Conservation (phyloP, 1,140 invertebrate species). For the Rhynchophorus ferrugineus region DNA sequence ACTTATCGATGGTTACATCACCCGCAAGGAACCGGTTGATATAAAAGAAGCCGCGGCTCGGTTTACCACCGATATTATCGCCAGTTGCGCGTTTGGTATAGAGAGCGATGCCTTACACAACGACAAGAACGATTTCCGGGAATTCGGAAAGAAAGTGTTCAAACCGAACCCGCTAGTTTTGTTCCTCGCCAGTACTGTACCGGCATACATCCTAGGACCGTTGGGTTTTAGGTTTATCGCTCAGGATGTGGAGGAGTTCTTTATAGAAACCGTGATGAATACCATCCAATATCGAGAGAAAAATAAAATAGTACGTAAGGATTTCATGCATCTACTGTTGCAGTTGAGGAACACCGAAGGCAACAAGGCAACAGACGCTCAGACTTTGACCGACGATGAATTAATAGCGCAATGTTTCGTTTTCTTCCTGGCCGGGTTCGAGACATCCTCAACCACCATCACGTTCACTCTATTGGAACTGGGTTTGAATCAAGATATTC, state of each 20-base stretch:
- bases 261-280: conserved; percentile 40
- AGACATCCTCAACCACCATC: conserved; percentile 52
- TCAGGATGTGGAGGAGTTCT: conserved; percentile 33
- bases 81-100: conserved; percentile 51
- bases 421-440: conserved; percentile 53
- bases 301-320: conserved; percentile 41
- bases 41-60: conserved; percentile 45
- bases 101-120: conserved; percentile 46
- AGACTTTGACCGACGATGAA: conserved; percentile 14
- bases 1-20: conserved; percentile 34
- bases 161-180: neutral
- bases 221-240: conserved; percentile 5
- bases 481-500: conserved; percentile 47
- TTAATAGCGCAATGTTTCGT: conserved; percentile 46
- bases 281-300: conserved; percentile 43
- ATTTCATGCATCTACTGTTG: conserved; percentile 47
- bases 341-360: conserved; percentile 26
- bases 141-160: conserved; percentile 33
- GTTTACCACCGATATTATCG: conserved; percentile 50
- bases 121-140: conserved; percentile 39
- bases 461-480: conserved; percentile 47
- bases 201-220: neutral
- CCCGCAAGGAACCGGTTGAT: conserved; percentile 37
- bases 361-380: neutral
- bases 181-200: neutral